Conservation (phyloP, 2,797 vertebrate genomes). For the Crax fasciolata region DNA sequence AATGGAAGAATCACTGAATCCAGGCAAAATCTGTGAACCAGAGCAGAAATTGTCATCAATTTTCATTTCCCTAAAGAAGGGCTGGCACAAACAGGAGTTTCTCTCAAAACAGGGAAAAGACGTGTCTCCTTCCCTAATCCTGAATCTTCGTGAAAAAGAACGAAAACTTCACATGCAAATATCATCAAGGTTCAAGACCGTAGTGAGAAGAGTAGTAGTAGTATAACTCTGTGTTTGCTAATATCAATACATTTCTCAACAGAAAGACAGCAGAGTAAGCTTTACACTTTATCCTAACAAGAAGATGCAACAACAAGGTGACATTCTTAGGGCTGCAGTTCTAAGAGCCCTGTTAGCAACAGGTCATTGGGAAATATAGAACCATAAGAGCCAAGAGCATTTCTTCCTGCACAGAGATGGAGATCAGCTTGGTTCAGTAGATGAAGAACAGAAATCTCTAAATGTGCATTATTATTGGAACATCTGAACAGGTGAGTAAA, state of each 20-base stretch:
- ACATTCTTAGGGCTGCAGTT: neutral
- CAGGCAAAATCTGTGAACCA: neutral
- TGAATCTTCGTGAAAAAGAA: neutral
- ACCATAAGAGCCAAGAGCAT: neutral
- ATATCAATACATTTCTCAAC: neutral
- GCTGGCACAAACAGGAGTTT: neutral
- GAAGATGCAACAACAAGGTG: neutral
- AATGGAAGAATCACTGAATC: neutral
- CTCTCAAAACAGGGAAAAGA: neutral
- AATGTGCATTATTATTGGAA: neutral
- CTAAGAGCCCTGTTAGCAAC: neutral
- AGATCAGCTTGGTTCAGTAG: neutral
- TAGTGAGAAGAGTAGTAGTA: neutral
- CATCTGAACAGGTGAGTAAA: neutral
- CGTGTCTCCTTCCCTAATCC: neutral
- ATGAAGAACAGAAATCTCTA: neutral
- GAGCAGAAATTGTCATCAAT: slow-evolving; percentile 2
- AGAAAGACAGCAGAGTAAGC: neutral
- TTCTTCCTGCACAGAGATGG: neutral
- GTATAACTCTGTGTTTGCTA: neutral
- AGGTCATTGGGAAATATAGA: neutral
- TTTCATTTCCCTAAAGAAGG: neutral
- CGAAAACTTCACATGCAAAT: neutral
- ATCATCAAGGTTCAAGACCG: neutral
- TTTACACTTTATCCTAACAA: neutral